Conservation (phyloP, 2,888 invertebrate genomes). For the Gibbula magus region DNA sequence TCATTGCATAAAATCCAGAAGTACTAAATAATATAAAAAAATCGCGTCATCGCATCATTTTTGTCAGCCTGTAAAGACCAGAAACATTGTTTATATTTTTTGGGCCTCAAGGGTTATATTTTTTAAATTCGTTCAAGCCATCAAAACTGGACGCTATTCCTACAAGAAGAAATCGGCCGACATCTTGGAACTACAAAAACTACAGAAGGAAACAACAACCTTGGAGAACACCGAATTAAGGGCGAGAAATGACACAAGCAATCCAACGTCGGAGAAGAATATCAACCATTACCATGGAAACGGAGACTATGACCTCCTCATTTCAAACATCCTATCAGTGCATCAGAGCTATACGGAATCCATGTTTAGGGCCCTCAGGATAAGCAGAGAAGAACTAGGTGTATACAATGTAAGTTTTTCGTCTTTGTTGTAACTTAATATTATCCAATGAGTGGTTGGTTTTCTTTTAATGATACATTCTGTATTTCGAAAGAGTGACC, state of each 20-base stretch:
- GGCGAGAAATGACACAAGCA: slow-evolving; percentile 4
- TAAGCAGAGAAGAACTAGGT: not conserved
- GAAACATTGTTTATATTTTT: too few relatives aligned
- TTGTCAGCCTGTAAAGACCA: too few relatives aligned
- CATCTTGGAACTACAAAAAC: slow-evolving; percentile 68
- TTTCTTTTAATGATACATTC: too few relatives aligned
- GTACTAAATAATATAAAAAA: too few relatives aligned
- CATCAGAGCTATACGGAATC: slow-evolving; percentile 39
- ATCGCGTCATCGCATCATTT: too few relatives aligned
- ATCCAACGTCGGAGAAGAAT: not conserved
- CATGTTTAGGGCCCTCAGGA: slow-evolving; percentile 32
- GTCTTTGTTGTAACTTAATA: too few relatives aligned
- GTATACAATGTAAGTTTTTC: too few relatives aligned
- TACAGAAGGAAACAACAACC: slow-evolving; percentile 36
- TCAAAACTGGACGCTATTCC: slow-evolving; percentile 73
- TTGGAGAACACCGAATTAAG: not conserved
- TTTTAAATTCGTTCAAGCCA: slow-evolving; percentile 59
- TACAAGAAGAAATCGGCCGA: slow-evolving; percentile 69
- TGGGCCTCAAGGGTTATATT: too few relatives aligned
- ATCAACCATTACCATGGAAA: too few relatives aligned
- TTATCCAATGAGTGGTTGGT: too few relatives aligned
- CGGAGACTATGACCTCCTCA: slow-evolving; percentile 30
- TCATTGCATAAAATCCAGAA: too few relatives aligned
- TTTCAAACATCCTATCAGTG: slow-evolving; percentile 36
- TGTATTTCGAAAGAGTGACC: too few relatives aligned